Evolutionary conservation across 2,888 invertebrate species (phyloP).

Genomic region (Mesochorus sp.): DNA sequence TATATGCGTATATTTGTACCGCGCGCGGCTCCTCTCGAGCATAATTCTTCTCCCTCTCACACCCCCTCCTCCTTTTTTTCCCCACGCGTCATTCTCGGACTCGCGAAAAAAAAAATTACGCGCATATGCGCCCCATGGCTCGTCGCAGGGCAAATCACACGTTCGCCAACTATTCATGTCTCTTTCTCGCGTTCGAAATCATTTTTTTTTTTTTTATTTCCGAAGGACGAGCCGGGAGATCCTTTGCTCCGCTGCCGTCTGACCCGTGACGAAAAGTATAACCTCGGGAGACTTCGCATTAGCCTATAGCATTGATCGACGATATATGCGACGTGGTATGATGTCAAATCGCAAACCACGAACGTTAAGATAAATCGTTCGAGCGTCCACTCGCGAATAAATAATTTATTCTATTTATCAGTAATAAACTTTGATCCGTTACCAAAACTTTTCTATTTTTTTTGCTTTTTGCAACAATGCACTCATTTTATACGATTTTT

Average conservation of each 20-base stretch:
- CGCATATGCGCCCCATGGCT: neutral
- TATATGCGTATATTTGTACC: no score
- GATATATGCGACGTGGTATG: neutral
- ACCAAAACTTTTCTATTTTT: no score
- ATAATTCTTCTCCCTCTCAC: neutral
- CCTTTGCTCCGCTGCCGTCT: slow-evolving; percentile 19
- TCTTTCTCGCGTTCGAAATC: neutral
- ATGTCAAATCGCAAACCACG: no score
- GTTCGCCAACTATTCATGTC: neutral
- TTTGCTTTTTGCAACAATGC: no score
- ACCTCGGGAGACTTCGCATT: slow-evolving; percentile 17
- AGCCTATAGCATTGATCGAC: slow-evolving; percentile 4
- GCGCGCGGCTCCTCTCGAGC: no score
- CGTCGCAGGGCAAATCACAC: slow-evolving; percentile 17
- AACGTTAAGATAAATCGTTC: no score
- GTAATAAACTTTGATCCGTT: no score
- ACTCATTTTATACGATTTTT: no score
- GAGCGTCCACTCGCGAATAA: no score
- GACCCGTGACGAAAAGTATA: slow-evolving; percentile 54
- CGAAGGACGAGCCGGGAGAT: slow-evolving; percentile 18
- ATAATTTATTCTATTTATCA: no score
- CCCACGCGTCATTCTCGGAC: no score
- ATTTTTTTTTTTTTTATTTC: neutral
- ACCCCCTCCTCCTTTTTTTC: no score
- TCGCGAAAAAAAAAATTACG: slow-evolving; percentile 1